Percentiles rank a stretch among this genome's conserved stretches.
phyloP scores from a whole-genome alignment of 2,797 vertebrate genomes.

The Cossypha polioptera region DNA sequence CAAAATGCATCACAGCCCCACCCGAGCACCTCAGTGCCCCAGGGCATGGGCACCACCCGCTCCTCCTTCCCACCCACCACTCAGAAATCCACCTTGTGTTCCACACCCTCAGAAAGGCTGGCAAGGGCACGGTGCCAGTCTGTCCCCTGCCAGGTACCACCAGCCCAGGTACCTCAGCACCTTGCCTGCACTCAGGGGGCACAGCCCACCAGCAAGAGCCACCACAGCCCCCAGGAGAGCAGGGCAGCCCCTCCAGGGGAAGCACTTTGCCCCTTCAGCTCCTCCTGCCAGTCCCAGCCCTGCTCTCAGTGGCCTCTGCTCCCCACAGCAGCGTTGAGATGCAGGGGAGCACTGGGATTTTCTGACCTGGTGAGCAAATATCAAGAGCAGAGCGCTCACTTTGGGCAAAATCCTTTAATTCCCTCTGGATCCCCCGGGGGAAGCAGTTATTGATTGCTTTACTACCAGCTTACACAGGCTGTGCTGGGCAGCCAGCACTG shows the following conservation, averaged over 20 bases:
- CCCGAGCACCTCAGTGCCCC: rapidly evolving
- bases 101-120: not conserved
- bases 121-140: not conserved
- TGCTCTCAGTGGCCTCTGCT: rapidly evolving
- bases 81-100: rapidly evolving
- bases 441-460: not conserved
- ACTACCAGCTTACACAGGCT: not conserved
- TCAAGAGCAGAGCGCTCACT: not conserved
- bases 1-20: not conserved
- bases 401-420: conserved; percentile 30
- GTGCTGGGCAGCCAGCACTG: not conserved
- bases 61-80: rapidly evolving
- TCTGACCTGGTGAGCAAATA: conserved; percentile 28
- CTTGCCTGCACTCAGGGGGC: not conserved
- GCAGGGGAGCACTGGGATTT: not conserved
- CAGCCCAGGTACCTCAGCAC: not conserved
- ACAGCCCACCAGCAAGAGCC: not conserved
- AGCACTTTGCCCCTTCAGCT: not conserved
- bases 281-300: not conserved
- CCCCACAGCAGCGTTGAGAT: rapidly evolving
- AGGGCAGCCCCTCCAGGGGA: not conserved
- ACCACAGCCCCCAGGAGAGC: not conserved
- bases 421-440: not conserved
- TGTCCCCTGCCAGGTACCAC: rapidly evolving
- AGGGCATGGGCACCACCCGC: rapidly evolving